phyloP scores from a whole-genome alignment of 2,888 invertebrate species.

The Calephelis perditalis region DNA sequence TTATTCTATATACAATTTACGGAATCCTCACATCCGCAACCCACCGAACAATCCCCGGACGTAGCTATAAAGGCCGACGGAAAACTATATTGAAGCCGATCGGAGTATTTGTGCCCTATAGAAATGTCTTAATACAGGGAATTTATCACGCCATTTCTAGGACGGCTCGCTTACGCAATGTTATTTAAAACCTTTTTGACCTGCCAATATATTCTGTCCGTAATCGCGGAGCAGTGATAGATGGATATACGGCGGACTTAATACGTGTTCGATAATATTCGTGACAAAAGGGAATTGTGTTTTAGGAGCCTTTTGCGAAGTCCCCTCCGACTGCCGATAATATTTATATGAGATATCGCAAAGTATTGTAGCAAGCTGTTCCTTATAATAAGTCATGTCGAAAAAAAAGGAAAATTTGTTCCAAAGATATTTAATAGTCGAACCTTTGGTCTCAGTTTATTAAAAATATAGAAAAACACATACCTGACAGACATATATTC shows the following conservation, averaged over 20 bases:
- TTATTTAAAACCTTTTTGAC: constrained; percentile 13
- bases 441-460: too few species aligned
- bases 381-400: too few species aligned
- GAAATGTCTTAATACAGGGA: constrained; percentile 12
- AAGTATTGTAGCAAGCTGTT: too few species aligned
- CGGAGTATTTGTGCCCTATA: constrained; percentile 14
- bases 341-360: too few species aligned
- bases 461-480: too few species aligned
- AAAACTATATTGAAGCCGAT: constrained; percentile 19
- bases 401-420: too few species aligned
- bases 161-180: constrained; percentile 12
- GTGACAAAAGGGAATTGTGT: background rate
- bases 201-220: constrained; percentile 7
- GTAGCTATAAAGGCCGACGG: constrained; percentile 21
- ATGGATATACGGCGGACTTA: constrained; percentile 7
- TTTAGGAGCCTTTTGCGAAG: background rate
- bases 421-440: too few species aligned
- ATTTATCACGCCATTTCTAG: constrained; percentile 11
- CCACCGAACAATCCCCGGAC: constrained; percentile 23
- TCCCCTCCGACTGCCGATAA: too few species aligned
- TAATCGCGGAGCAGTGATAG: constrained; percentile 7
- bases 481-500: too few species aligned
- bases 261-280: constrained; percentile 3
- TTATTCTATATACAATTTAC: constrained; percentile 25
- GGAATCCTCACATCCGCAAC: constrained; percentile 24